Evolutionary conservation across 2,888 invertebrate genomes (phyloP), one percentile per base, ranked within the genome.

Genomic region (Amblyjoppa proteus): DNA sequence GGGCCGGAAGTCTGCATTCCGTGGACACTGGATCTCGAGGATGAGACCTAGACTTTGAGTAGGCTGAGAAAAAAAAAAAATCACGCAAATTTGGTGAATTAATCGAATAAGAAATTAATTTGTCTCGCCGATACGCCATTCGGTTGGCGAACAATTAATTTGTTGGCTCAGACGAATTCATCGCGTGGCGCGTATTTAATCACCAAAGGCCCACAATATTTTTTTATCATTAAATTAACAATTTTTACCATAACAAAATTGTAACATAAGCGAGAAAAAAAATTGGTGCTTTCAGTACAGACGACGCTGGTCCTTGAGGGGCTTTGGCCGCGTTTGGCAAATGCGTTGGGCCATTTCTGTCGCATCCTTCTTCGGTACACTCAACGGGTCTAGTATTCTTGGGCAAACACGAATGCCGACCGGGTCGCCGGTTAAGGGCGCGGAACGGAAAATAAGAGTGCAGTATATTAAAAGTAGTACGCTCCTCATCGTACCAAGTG

Each of bases 371-470:
- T 76, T 71, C 66, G 53, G 61, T 41, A 51, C 13, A 13, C 28
- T 61, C 31, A 49, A 49, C 58, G 58, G 11, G 31, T 25, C 45
- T 64, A 31, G 25, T 66, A 25, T 74, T 81, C 41, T 80, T 79
- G 41, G 49, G 56, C 75, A 68, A 75, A 84, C 80, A 58, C 56
- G 75, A 53, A 71, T 80, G 80, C 80, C 80, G 84, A 84, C 71
- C 51, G 68, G 66, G 56, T 45, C 53, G 41, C 51, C 61, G 16
- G 81, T 84, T 84, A 81, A 84, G 77, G 84, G 81, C 77, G 84
- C 77, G 77, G 77, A 84, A 78, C 81, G 77, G 64, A 58, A 81
- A 84, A 81, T 71, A 77, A 73, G 69, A 78, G 77, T 73, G 66
- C 83, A 71, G 81, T 78, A 81, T 83, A 79, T 77, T 77, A 61